These are phyloP conservation scores for Drosophila seclusa DNA, from an alignment of 2,888 invertebrate genomes.

Conservation along the genomic window DNA sequence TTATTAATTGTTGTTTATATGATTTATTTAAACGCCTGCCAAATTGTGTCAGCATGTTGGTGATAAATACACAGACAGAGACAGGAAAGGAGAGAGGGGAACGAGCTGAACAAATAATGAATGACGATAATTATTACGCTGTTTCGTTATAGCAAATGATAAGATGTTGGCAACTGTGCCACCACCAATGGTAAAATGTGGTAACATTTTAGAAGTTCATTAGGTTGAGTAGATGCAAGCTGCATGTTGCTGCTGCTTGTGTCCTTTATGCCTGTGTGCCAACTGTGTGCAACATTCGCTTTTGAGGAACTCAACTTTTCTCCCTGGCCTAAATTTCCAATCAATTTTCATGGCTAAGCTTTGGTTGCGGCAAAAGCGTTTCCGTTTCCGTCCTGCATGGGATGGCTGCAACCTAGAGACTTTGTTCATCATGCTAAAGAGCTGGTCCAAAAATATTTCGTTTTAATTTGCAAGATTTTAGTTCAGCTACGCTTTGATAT, in stretches of 20 bases:
- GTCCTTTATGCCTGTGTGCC: background rate
- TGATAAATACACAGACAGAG: background rate
- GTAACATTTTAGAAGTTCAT: background rate
- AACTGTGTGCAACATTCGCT: background rate
- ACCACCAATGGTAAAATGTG: background rate
- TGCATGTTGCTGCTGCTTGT: slow-evolving; percentile 5
- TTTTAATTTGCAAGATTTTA: slow-evolving; percentile 12
- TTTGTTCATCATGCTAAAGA: slow-evolving; percentile 4
- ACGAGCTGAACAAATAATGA: background rate
- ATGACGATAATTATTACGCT: background rate
- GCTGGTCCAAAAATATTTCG: slow-evolving; percentile 5
- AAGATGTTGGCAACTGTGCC: background rate
- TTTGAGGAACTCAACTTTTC: slow-evolving; percentile 14
- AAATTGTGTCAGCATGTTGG: background rate
- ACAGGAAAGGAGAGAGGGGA: background rate
- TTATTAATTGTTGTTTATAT: background rate
- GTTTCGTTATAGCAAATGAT: background rate
- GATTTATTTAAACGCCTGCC: background rate
- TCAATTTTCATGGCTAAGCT: slow-evolving; percentile 10
- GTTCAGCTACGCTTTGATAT: background rate
- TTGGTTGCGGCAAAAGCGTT: slow-evolving; percentile 5
- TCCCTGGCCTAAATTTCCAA: slow-evolving; percentile 7
- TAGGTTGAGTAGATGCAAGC: background rate
- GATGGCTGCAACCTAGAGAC: background rate
- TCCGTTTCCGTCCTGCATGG: background rate